Evolutionary conservation across 2,113 vertebrate species (phyloP).

Genomic region (Panthera leo): DNA sequence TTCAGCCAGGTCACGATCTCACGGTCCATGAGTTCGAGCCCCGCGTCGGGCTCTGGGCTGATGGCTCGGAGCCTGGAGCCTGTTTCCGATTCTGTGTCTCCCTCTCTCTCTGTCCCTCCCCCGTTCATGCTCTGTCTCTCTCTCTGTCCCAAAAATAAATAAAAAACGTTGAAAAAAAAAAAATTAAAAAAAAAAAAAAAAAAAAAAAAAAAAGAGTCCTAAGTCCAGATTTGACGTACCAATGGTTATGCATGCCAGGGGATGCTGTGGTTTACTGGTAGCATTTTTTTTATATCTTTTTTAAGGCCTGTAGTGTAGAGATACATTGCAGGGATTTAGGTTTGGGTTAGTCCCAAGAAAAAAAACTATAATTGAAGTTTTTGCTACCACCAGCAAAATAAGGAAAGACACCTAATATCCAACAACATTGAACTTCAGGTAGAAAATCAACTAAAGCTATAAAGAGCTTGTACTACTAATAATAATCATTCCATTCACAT

Average conservation of each 20-base stretch:
- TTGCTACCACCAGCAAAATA: constrained; percentile 36
- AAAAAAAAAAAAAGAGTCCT: no score
- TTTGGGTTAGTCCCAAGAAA: constrained; percentile 26
- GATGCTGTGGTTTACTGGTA: background rate
- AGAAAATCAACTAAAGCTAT: background rate
- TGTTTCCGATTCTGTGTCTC: no score
- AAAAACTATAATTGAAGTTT: constrained; percentile 45
- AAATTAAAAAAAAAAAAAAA: no score
- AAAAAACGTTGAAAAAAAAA: no score
- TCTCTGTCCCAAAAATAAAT: no score
- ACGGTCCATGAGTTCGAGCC: no score
- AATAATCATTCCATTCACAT: background rate
- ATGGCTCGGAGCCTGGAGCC: no score
- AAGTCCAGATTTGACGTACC: constrained; percentile 6
- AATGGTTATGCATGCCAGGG: background rate
- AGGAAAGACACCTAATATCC: background rate
- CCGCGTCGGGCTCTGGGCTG: no score
- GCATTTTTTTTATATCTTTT: constrained; percentile 40
- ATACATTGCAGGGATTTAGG: constrained; percentile 23
- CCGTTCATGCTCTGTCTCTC: no score
- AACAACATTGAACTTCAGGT: constrained; percentile 6
- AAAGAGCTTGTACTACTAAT: background rate
- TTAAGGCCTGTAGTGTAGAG: background rate
- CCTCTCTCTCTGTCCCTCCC: no score
- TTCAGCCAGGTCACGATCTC: no score